phyloP scores from a whole-genome alignment of 2,797 vertebrate species.

The Danio aesculapii region DNA sequence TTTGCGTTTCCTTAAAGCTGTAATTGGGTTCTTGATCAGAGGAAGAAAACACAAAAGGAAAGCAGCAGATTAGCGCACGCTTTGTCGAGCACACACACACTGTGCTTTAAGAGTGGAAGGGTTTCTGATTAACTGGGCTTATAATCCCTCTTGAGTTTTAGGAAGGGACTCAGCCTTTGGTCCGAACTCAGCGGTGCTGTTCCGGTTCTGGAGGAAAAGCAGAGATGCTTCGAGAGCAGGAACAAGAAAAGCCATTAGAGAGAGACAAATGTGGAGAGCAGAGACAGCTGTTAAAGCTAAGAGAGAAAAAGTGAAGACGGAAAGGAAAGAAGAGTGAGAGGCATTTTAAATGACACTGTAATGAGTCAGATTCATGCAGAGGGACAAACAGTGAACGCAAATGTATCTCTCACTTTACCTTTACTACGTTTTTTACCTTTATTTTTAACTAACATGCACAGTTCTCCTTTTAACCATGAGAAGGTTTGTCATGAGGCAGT shows the following conservation, averaged over 20 bases:
- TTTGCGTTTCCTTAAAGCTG: slow-evolving; percentile 49
- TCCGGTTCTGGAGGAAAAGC: slow-evolving; percentile 53
- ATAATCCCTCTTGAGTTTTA: slow-evolving; percentile 62
- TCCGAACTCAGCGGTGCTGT: slow-evolving; percentile 38
- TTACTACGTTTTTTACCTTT: too few relatives aligned
- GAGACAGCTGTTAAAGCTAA: slow-evolving; percentile 11
- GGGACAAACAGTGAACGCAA: slow-evolving; percentile 1
- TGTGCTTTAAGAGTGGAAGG: slow-evolving; percentile 49
- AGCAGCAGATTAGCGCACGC: slow-evolving; percentile 53
- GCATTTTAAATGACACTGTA: background rate
- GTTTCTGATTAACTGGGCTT: slow-evolving; percentile 57
- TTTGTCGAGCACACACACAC: slow-evolving; percentile 53
- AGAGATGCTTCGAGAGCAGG: slow-evolving; percentile 22
- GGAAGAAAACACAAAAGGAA: slow-evolving; percentile 51
- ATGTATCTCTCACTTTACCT: background rate
- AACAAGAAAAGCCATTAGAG: slow-evolving; percentile 43
- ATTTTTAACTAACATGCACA: background rate
- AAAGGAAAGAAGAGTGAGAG: background rate
- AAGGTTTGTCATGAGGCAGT: slow-evolving; percentile 14
- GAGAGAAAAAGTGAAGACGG: slow-evolving; percentile 3
- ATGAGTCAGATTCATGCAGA: slow-evolving; percentile 1
- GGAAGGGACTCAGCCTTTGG: slow-evolving; percentile 39
- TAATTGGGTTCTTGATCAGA: slow-evolving; percentile 64
- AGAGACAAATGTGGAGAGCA: slow-evolving; percentile 36
- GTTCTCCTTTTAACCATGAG: background rate